Base-by-base conservation (phyloP, 2,113 vertebrate genomes). In the Panthera uncia region DNA sequence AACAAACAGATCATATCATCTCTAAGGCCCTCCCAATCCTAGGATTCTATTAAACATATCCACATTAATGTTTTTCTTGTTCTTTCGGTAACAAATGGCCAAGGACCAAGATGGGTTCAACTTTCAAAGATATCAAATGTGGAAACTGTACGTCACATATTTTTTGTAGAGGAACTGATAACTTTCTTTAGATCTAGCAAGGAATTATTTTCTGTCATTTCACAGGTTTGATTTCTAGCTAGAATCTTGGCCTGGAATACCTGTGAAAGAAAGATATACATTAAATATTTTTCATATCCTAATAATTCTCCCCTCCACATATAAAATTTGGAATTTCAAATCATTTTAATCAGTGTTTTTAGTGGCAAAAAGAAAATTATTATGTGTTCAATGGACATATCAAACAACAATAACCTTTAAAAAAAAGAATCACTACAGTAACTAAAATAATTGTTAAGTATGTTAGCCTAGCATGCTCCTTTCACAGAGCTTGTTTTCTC, bases 221-320 rank as follows among this genome's bases (percentile, higher is more conserved):
- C 41, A 91, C 94, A 95, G 31, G 25, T 85, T 95, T 84, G 41
- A 88, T 95, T 92, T 90, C 91, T 50, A 91, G 5, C 33, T 87
- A 81, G 66, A 80, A 93, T 63, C 38, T 41, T 96, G 83, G 95
- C 71, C 79, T 93, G 83, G 91, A 97, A 97, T 97, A 90, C 89
- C 97, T 97, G 74, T 98, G 95, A 98, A 97, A 98, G 86, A 98
- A 27, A 96, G 41, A 2, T 66, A 97, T 91, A 84, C 95, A 89
- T 95, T 95, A 97, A 97, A 83, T 91, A 95, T 89, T 97, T 97
- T 92, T 95, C 96, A 95, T 96, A 83, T 50, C 98, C 91, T 97
- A 98, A 74, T 95, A 98, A 96, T 66, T 97, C 96, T 95, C 12
- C 79, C 93, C 41, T 90, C 65, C 14, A 95, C 50, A 98, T 88